phyloP scores from a whole-genome alignment of 2,888 invertebrate species.

The Nemoura dubitans region DNA sequence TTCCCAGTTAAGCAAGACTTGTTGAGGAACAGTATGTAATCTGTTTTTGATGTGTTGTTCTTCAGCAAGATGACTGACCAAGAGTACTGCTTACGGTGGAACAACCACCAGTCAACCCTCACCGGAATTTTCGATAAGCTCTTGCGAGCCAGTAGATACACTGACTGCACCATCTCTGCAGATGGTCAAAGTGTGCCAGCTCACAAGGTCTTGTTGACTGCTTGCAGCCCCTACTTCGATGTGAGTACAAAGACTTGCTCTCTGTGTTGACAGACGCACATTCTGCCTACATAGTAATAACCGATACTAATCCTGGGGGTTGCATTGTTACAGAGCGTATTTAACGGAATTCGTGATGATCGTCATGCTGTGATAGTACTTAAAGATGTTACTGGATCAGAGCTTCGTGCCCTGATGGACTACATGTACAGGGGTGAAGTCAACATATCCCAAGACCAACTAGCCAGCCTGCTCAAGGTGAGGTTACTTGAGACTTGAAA shows the following conservation, averaged over 20 bases:
- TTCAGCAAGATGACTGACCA: constrained; percentile 68
- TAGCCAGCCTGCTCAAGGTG: constrained; percentile 83
- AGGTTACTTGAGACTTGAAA: no score
- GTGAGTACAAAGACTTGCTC: constrained; percentile 52
- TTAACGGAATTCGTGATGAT: constrained; percentile 78
- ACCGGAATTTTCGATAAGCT: constrained; percentile 92
- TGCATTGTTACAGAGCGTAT: constrained; percentile 77
- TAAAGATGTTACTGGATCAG: constrained; percentile 90
- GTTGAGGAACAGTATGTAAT: no score
- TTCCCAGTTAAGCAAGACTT: no score
- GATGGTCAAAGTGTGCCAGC: constrained; percentile 92
- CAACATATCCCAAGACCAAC: constrained; percentile 91
- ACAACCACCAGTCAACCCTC: constrained; percentile 93
- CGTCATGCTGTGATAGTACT: constrained; percentile 92
- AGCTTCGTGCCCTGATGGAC: constrained; percentile 91
- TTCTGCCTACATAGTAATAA: constrained; percentile 54
- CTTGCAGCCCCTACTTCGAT: constrained; percentile 66
- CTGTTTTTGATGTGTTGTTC: not conserved
- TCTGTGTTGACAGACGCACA: not conserved
- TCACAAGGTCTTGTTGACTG: constrained; percentile 93
- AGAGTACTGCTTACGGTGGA: constrained; percentile 94
- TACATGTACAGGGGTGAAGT: constrained; percentile 95
- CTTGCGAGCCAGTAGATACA: constrained; percentile 88
- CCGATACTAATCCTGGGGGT: no score
- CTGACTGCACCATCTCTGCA: constrained; percentile 93